Percentiles rank a stretch among this genome's conserved stretches.
Evolutionary conservation across 2,797 vertebrate genomes (phyloP).

Genomic region (Liasis olivaceus): DNA sequence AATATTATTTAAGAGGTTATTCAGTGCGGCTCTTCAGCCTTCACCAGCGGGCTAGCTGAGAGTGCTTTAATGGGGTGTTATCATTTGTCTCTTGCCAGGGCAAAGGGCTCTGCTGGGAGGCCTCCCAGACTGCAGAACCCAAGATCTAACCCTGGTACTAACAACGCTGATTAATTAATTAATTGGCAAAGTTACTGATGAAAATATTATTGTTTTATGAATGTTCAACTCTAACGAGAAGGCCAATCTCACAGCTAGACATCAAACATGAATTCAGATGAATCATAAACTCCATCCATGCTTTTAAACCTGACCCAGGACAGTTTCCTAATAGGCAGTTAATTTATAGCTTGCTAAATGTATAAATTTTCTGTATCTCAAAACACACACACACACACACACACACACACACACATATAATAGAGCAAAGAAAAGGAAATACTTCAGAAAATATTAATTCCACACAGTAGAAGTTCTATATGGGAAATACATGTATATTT

Average conservation of each 20-base stretch:
- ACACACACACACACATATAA: no score
- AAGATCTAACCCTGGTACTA: neutral
- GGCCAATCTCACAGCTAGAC: neutral
- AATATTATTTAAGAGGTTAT: neutral
- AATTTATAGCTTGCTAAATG: conserved; percentile 23
- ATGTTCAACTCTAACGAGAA: neutral
- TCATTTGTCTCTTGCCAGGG: neutral
- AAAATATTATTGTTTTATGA: neutral
- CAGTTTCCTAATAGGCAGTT: neutral
- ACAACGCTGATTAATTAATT: neutral
- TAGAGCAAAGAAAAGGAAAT: neutral
- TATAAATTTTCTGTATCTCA: neutral
- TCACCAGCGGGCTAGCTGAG: neutral
- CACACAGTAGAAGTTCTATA: neutral
- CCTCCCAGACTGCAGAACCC: neutral
- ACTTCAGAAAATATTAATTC: neutral
- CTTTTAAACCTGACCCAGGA: neutral
- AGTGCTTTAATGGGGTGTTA: neutral
- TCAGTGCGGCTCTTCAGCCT: neutral
- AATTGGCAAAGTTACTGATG: neutral
- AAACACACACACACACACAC: no score
- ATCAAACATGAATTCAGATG: neutral
- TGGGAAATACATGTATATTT: no score
- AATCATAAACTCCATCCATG: no score
- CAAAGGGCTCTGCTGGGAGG: neutral